Percentiles rank a stretch among this genome's conserved stretches.
Evolutionary conservation across 2,797 vertebrate species (phyloP).

Genomic region (Aquila chrysaetos): DNA sequence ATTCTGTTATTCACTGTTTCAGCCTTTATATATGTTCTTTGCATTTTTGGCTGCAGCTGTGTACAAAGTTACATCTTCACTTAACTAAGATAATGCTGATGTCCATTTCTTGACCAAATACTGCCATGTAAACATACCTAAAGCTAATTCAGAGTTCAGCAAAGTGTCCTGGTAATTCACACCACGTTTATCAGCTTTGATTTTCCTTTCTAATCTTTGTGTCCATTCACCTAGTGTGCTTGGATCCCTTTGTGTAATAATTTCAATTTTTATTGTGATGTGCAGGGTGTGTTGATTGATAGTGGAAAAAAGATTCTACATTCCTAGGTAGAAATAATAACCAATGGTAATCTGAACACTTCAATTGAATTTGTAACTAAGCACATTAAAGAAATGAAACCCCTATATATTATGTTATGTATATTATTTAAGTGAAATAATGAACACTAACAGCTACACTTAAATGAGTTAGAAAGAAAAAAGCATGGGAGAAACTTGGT

Average conservation of each 20-base stretch:
- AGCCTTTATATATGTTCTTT: background rate
- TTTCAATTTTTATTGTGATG: background rate
- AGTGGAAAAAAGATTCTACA: background rate
- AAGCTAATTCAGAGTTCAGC: background rate
- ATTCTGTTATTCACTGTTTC: background rate
- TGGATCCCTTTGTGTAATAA: background rate
- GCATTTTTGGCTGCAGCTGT: background rate
- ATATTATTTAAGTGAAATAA: background rate
- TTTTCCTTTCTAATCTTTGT: background rate
- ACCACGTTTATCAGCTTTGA: background rate
- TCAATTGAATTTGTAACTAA: background rate
- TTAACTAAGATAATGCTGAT: background rate
- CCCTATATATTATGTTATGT: accelerated
- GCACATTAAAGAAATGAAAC: background rate
- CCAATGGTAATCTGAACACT: background rate
- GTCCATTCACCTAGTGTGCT: background rate
- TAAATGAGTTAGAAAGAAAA: background rate
- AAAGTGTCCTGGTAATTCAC: background rate
- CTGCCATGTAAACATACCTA: background rate
- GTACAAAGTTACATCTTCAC: background rate
- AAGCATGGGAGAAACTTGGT: background rate
- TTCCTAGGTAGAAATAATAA: background rate
- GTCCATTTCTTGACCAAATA: background rate
- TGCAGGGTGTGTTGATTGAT: background rate
- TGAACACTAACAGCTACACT: background rate